Evolutionary conservation across 23 tunicate species (phyloP), one percentile per base, ranked within the genome.

Genomic region (Halocynthia roretzi): DNA sequence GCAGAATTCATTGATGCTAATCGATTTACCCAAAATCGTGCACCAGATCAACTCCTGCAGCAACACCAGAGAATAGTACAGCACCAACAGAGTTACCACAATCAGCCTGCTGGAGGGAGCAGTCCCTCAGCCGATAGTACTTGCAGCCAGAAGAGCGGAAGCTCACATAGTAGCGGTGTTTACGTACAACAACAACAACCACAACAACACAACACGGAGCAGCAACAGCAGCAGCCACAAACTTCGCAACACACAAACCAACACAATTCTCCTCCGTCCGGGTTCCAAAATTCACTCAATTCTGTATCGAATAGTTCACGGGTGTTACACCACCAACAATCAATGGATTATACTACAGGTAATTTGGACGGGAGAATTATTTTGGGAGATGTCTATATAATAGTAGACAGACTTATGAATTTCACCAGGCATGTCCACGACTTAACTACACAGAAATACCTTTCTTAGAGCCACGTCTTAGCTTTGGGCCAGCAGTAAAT

Each of bases 41-140:
- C 44, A 7, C 78, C 14, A 18, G 78, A 74, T 5, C 62, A 15
- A 10, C 70, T 54, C 9, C 19, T 53, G 31, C 78, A 74, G 22
- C 78, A 64, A n/a, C 65, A 74, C 56, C 44, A 31, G 44, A 40
- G 78, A 12, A n/a, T 74, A 18, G 55, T 8, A 8, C 78, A 74
- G 51, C 78, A 74, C 48, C 78, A 74, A 74, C 75, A 70, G 44
- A 31, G 44, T 31, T 31, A 31, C 50, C 62, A 74, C 78, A 22
- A 53, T 54, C 17, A 54, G 63, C 50, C 78, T 5, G 44, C 44
- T 31, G 78, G 78, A 8, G 78, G 78, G 0, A 74, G 78, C 56
- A 74, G 78, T 54, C 78, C 78, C 15, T 74, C 78, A 15, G 78
- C 40, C 56, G 78, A 74, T 8, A 74, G 78, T 18, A 74, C 78